These are phyloP conservation scores for Leucopternis melanops DNA, from an alignment of 2,113 vertebrate species.

Conservation along the genomic window DNA sequence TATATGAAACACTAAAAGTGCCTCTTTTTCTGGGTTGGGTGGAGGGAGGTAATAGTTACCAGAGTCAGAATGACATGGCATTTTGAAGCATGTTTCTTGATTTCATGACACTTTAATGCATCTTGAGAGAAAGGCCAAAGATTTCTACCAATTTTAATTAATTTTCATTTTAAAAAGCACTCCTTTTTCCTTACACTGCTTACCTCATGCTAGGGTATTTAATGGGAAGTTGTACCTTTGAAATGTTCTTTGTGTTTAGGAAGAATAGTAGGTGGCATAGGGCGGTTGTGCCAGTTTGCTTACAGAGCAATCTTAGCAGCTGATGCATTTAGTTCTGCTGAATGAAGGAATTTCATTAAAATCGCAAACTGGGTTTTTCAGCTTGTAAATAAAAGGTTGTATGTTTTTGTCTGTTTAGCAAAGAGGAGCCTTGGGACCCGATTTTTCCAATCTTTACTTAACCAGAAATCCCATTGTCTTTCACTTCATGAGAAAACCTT, in stretches of 20 bases:
- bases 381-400: neutral
- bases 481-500: neutral
- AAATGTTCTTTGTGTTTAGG: constrained; percentile 54
- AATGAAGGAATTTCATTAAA: neutral
- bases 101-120: constrained; percentile 70
- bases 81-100: constrained; percentile 65
- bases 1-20: constrained; percentile 78
- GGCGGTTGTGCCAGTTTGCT: neutral
- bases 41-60: constrained; percentile 62
- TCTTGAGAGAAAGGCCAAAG: constrained; percentile 79
- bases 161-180: constrained; percentile 68
- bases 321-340: neutral
- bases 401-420: neutral
- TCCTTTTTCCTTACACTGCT: constrained; percentile 73
- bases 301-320: neutral
- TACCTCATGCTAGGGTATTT: constrained; percentile 70
- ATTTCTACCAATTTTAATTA: constrained; percentile 73
- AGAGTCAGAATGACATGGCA: constrained; percentile 67
- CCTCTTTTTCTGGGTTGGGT: constrained; percentile 76
- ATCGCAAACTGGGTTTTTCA: neutral
- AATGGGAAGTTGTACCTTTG: constrained; percentile 53
- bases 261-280: neutral
- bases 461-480: neutral
- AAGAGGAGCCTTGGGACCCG: neutral
- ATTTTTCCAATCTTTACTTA: neutral